A percentile compares a stretch with the other conserved stretches of the same genome.
Evolutionary conservation across 1,140 invertebrate species (phyloP).

Genomic region (Bombus superbus): DNA sequence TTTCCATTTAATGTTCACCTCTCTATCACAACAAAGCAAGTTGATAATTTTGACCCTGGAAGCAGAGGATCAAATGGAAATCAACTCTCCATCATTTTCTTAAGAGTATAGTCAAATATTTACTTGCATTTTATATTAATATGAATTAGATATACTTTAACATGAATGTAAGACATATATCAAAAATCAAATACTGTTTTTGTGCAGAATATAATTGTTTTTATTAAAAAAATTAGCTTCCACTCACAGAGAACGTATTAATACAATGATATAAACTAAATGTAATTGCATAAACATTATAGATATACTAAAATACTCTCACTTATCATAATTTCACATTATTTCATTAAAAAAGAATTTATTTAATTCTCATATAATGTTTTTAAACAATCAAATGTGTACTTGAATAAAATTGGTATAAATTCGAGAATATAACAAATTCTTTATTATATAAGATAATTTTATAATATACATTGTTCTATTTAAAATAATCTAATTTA

Average conservation of each 20-base stretch:
- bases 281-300: neutral
- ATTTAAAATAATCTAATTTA: conserved; percentile 9
- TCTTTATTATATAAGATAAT: conserved; percentile 23
- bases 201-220: neutral
- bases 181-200: neutral
- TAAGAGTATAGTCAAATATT: conserved; percentile 15
- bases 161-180: neutral
- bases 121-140: conserved; percentile 14
- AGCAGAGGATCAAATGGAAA: conserved; percentile 53
- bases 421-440: conserved; percentile 4
- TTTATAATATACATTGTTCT: conserved; percentile 1
- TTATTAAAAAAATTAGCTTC: conserved; percentile 6
- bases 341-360: neutral
- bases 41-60: conserved; percentile 56
- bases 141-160: conserved; percentile 3
- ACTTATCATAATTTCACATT: neutral
- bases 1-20: conserved; percentile 55
- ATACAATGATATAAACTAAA: conserved; percentile 31
- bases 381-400: neutral
- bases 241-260: conserved; percentile 56
- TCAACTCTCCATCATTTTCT: conserved; percentile 36
- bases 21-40: conserved; percentile 53
- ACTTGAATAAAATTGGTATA: neutral
- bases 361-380: neutral
- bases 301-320: neutral